Conservation (phyloP, 2,888 invertebrate genomes). For the Pterostichus niger region DNA sequence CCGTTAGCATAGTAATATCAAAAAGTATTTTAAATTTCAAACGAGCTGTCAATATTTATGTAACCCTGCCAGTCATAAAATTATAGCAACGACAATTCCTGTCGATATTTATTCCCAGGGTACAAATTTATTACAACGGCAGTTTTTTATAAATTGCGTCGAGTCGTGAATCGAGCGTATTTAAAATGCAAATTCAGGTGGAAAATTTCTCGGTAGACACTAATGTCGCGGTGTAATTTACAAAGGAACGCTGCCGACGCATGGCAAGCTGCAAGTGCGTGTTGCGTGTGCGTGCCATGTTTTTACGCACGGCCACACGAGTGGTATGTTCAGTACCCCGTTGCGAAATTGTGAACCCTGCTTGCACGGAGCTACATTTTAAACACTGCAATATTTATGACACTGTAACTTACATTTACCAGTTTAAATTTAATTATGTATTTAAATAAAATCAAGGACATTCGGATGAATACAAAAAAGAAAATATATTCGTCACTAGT, state of each 20-base stretch:
- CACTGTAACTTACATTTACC: too few species aligned
- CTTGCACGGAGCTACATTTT: not conserved
- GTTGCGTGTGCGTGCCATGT: constrained; percentile 10
- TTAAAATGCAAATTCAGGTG: constrained; percentile 56
- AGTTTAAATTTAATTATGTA: too few species aligned
- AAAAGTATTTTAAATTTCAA: constrained; percentile 38
- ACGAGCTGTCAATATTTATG: constrained; percentile 39
- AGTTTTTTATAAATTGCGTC: constrained; percentile 34
- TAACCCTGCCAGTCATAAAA: constrained; percentile 32
- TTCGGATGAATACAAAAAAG: too few species aligned
- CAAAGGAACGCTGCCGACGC: constrained; percentile 35
- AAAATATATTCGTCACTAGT: too few species aligned
- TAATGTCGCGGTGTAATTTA: constrained; percentile 46
- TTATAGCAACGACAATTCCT: constrained; percentile 34
- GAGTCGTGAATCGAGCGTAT: constrained; percentile 33
- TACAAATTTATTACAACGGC: constrained; percentile 44
- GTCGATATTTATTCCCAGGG: constrained; percentile 11
- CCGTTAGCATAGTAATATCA: constrained; percentile 37
- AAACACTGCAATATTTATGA: too few species aligned
- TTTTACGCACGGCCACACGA: constrained; percentile 28
- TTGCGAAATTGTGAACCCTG: constrained; percentile 6
- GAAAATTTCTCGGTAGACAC: constrained; percentile 44
- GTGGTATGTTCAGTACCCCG: constrained; percentile 1
- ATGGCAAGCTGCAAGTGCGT: constrained; percentile 11
- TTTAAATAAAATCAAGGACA: too few species aligned